Base-by-base conservation (phyloP, 2,888 invertebrate genomes). In the Dicyrtomina minuta region DNA sequence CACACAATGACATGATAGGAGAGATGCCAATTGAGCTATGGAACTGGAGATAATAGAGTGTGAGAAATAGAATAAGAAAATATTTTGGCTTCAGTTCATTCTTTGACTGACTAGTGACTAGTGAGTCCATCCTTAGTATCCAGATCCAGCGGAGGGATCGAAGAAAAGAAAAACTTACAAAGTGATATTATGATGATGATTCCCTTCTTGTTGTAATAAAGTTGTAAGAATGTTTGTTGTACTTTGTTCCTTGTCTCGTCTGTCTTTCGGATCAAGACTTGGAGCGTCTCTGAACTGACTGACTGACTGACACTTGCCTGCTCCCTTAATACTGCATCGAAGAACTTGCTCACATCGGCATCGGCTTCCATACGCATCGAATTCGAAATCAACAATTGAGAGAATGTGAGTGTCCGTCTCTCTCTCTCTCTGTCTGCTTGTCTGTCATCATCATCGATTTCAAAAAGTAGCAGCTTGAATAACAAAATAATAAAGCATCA, bases 381-480 rank as follows among this genome's bases (percentile, higher is more conserved):
- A n/a, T n/a, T n/a, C n/a, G n/a, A n/a, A n/a, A n/a, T n/a, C n/a
- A 33, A 33, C 33, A 33, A 33, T 33, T 43, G 10, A n/a, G n/a
- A n/a, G n/a, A n/a, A 58, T 13, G 27, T 22, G 6, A 12, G 20
- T 44, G 44, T 44, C 41, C 33, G 44, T 61, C 12, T 20, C 17
- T 53, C 53, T 44, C 15, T n/a, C 12, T 20, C 17, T 53, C 53
- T 44, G 10, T n/a, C 61, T 65, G 55, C 33, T 27, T 49, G 51
- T 56, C 65, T 65, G 53, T 65, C 65, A 53, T 55, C 65, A 65
- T 65, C 65, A 65, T 65, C 65, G 53, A 65, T 65, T 65, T 65
- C 55, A 65, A 65, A 65, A 65, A 65, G 65, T 65, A 65, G 65
- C 65, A 65, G 55, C 55, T 43, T 65, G 65, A 55, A 65, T 65